Percentiles rank a stretch among this genome's conserved stretches.
phyloP scores from a whole-genome alignment of 1,140 invertebrate species.

The Anagrus nilaparvatae region DNA sequence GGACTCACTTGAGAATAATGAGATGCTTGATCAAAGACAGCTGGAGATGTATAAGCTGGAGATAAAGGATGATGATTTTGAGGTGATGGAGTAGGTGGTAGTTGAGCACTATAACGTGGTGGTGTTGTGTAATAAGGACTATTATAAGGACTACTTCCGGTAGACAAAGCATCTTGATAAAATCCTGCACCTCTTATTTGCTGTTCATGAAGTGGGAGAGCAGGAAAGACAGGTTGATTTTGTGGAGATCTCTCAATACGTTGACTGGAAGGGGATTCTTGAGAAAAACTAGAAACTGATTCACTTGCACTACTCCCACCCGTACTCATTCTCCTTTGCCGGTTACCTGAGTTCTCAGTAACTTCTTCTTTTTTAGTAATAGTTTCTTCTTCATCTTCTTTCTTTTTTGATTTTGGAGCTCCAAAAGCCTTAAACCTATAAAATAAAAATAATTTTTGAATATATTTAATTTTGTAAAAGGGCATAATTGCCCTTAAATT shows the following conservation, averaged over 20 bases:
- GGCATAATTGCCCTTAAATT: not conserved
- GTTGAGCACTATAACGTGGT: slow-evolving; percentile 36
- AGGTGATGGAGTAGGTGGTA: slow-evolving; percentile 38
- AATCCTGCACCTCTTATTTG: slow-evolving; percentile 37
- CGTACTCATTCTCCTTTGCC: slow-evolving; percentile 35
- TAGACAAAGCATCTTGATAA: slow-evolving; percentile 37
- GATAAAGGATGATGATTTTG: slow-evolving; percentile 38
- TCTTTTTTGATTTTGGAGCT: slow-evolving; percentile 54
- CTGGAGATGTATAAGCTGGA: slow-evolving; percentile 34
- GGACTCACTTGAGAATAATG: slow-evolving; percentile 26
- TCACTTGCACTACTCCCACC: slow-evolving; percentile 39
- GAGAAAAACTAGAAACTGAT: slow-evolving; percentile 39
- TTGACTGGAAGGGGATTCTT: slow-evolving; percentile 34
- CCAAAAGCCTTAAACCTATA: slow-evolving; percentile 71
- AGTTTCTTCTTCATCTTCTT: slow-evolving; percentile 35
- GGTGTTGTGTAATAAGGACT: slow-evolving; percentile 40
- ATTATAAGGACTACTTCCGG: slow-evolving; percentile 39
- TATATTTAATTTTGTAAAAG: not conserved
- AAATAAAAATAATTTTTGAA: not conserved
- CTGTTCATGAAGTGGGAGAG: slow-evolving; percentile 25
- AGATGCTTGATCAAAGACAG: slow-evolving; percentile 29
- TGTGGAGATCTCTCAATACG: slow-evolving; percentile 33
- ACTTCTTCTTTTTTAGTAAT: slow-evolving; percentile 24
- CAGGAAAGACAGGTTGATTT: slow-evolving; percentile 24
- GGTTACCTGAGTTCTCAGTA: slow-evolving; percentile 19